Base-by-base conservation (phyloP, 2,797 vertebrate species). In the Rhinatrema bivittatum region DNA sequence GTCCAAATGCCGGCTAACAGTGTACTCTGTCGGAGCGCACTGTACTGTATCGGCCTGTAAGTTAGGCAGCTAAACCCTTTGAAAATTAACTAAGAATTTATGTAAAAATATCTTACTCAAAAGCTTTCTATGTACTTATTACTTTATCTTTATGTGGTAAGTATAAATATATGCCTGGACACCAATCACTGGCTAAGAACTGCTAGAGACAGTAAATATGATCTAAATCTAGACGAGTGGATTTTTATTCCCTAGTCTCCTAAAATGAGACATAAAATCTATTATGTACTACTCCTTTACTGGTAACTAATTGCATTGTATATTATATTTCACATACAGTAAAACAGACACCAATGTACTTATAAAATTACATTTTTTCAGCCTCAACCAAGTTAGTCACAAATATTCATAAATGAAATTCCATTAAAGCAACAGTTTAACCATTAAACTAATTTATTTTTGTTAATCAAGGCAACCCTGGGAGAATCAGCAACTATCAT, bases 401-500 rank as follows among this genome's bases (percentile, higher is more conserved):
- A 45, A 30, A 42, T 7, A 27, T 32, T 21, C 40, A 17, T 12
- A 56, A 16, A 10, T 54, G 21, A 61, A 63, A 59, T 61, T 44
- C 44, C 57, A 32, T 4, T 38, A 30, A 35, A 51, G 31, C 9
- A 7, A 39, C 34, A 47, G 19, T 36, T 52, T 60, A 55, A 63
- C 60, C 21, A 39, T 7, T 11, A 22, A 42, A 46, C 13, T 2
- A 32, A 18, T 34, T 61, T 52, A 50, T 59, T 49, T 48, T 25
- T 46, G 12, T 33, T 56, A 62, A 65, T 65, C 51, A 67, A 50
- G 65, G 50, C 10, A 27, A 48, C 34, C 39, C 44, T 56, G 21
- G 35, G 41, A 65, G 40, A 36, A 65, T 41, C 1, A 53, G 32
- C 1, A 22, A 55, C 45, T 41, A 52, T 33, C 26, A 26, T 44